phyloP scores from a whole-genome alignment of 2,113 vertebrate genomes.

The Grammomys surdaster region DNA sequence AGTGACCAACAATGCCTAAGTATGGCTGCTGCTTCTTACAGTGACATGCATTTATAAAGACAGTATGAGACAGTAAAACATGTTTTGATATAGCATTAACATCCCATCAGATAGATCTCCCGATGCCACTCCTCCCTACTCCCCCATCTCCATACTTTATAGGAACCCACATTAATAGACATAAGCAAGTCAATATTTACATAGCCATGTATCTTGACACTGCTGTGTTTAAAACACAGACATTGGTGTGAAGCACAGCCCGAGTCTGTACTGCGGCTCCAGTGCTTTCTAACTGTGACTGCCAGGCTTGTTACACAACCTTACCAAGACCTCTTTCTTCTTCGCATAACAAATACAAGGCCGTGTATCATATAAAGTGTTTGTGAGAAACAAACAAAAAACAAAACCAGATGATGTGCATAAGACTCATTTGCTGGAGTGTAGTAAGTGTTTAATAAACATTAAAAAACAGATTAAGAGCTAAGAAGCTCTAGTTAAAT shows the following conservation, averaged over 20 bases:
- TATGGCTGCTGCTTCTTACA: not conserved
- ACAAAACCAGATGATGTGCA: not conserved
- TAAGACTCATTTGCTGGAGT: not conserved
- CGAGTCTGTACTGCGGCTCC: not conserved
- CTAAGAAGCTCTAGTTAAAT: conserved; percentile 22
- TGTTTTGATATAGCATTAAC: not conserved
- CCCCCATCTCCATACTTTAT: not conserved
- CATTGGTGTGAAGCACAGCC: not conserved
- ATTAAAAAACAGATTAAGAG: conserved; percentile 17
- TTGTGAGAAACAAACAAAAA: not conserved
- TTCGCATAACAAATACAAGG: conserved; percentile 46
- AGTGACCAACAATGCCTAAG: not conserved
- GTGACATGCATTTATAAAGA: conserved; percentile 12
- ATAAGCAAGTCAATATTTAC: conserved; percentile 37
- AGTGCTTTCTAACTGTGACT: not conserved
- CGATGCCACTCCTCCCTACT: not conserved
- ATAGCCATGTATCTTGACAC: not conserved
- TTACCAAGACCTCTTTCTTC: conserved; percentile 1
- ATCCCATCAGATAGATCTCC: not conserved
- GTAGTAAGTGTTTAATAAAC: not conserved
- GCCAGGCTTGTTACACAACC: not conserved
- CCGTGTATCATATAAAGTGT: not conserved
- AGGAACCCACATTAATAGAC: not conserved
- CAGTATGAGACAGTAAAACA: not conserved
- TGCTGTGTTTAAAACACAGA: not conserved